Evolutionary conservation across 2,888 invertebrate genomes (phyloP), one percentile per base, ranked within the genome.

Genomic region (Ashinkailepas kermadecensis): DNA sequence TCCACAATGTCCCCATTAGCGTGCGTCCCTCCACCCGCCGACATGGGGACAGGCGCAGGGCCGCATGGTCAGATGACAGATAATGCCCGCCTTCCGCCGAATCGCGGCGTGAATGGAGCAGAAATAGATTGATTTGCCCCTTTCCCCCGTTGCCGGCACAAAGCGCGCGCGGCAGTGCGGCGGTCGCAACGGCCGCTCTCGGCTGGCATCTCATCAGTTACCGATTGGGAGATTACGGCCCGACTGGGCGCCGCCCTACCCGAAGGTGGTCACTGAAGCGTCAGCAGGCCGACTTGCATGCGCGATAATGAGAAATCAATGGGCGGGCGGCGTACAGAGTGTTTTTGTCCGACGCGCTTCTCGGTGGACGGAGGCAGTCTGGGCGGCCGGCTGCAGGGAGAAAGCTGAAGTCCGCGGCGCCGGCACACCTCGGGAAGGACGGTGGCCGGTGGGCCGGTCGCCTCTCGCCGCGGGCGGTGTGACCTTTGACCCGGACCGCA

Each of bases 231-330:
- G 39, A 39, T 39, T 39, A 39, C 39, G 39, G 4, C 39, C 39
- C 39, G 39, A 4, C 39, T 39, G 39, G 39, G 70, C 2, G 4
- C 25, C 70, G 39, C 18, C 7, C 18, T 9, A 54, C 15, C 7
- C 54, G 25, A 7, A n/a, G 67, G 67, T 6, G 62, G 15, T 62
- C 62, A 21, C 18, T 21, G n/a, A n/a, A 1, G 23, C 23, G 39
- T 10, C 54, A 21, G 10, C 74, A 23, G 18, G 56, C 70, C 54
- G 21, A 21, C 74, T 10, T 11, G 54, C 12, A 15, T 6, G 74
- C 39, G 74, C 18, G 54, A 18, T 74, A 74, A 74, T 74, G 54
- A 56, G 74, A 56, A 74, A 74, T 74, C 74, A 74, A 74, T 74
- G 74, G 74, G 65, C 74, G 54, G 18, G 15, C 18, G 21, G 56